Percentiles rank a stretch among this genome's conserved stretches.
These are phyloP conservation scores for Ceratoteleas bidentatus DNA, from an alignment of 1,140 invertebrate species.

Conservation along the genomic window DNA sequence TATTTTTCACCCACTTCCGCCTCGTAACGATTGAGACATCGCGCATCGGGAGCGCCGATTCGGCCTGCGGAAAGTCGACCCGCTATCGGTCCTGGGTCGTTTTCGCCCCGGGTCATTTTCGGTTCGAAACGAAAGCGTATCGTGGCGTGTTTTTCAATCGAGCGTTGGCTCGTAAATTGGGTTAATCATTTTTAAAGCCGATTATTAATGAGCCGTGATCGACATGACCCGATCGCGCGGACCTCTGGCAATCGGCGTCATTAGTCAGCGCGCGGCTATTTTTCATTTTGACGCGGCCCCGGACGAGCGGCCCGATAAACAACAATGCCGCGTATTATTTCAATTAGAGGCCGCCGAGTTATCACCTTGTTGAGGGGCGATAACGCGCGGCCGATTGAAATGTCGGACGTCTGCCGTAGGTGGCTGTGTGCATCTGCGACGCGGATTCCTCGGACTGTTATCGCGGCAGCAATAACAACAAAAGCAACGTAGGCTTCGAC, in stretches of 20 bases:
- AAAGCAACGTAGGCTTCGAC: neutral
- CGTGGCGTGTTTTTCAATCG: too few relatives aligned
- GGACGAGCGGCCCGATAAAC: conserved; percentile 52
- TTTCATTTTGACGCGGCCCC: conserved; percentile 52
- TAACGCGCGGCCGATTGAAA: conserved; percentile 57
- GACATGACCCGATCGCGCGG: conserved; percentile 26
- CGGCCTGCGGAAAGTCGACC: too few relatives aligned
- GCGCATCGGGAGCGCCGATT: neutral
- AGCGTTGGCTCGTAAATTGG: too few relatives aligned
- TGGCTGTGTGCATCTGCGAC: conserved; percentile 46
- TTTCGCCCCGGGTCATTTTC: too few relatives aligned
- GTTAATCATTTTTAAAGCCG: conserved; percentile 44
- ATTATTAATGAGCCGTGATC: conserved; percentile 37
- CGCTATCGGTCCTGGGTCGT: too few relatives aligned
- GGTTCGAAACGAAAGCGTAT: too few relatives aligned
- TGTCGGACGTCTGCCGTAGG: conserved; percentile 50
- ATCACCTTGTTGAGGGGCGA: conserved; percentile 61
- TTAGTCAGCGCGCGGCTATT: conserved; percentile 40
- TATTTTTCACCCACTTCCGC: conserved; percentile 57
- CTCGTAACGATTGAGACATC: conserved; percentile 53
- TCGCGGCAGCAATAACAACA: conserved; percentile 37
- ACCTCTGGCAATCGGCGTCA: conserved; percentile 31
- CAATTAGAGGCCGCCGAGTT: conserved; percentile 61
- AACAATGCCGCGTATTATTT: conserved; percentile 65
- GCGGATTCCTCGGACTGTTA: conserved; percentile 33